A percentile compares a stretch with the other conserved stretches of the same genome.
These are phyloP conservation scores for Stenodera caucasica DNA, from an alignment of 2,888 invertebrate genomes.

Conservation along the genomic window DNA sequence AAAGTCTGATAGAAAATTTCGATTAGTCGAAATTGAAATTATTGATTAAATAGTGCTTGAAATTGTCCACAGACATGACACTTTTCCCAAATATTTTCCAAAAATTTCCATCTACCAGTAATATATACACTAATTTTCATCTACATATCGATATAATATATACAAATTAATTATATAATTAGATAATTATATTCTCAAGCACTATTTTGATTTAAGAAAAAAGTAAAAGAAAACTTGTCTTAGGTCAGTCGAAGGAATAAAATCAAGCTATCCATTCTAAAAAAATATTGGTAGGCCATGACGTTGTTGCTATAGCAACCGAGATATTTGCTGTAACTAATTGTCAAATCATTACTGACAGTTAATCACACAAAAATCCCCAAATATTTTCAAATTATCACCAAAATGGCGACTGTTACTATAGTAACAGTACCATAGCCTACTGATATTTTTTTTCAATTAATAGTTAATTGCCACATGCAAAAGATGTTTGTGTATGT, in stretches of 20 bases:
- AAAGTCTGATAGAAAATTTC: slow-evolving; percentile 21
- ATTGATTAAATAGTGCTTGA: slow-evolving; percentile 49
- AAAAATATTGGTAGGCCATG: too few relatives aligned
- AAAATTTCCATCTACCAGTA: slow-evolving; percentile 8
- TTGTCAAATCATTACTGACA: too few relatives aligned
- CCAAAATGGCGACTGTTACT: too few relatives aligned
- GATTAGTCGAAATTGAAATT: slow-evolving; percentile 30
- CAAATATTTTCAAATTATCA: too few relatives aligned
- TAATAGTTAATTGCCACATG: not conserved
- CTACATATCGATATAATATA: not conserved
- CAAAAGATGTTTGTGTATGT: not conserved
- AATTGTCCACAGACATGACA: slow-evolving; percentile 48
- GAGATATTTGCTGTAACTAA: too few relatives aligned
- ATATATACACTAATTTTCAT: slow-evolving; percentile 7
- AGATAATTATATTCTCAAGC: slow-evolving; percentile 38
- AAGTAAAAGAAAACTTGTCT: slow-evolving; percentile 3
- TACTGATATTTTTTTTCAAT: too few relatives aligned
- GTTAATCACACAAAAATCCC: too few relatives aligned
- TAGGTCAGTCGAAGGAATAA: slow-evolving; percentile 11
- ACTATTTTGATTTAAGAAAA: slow-evolving; percentile 38
- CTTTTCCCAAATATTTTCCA: slow-evolving; percentile 13
- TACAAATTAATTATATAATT: slow-evolving; percentile 21
- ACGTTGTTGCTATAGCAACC: too few relatives aligned
- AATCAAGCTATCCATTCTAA: too few relatives aligned
- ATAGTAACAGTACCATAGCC: too few relatives aligned